Percentiles rank a stretch among this genome's conserved stretches.
phyloP scores from a whole-genome alignment of 2,797 vertebrate species.

The Megaceryle alcyon region DNA sequence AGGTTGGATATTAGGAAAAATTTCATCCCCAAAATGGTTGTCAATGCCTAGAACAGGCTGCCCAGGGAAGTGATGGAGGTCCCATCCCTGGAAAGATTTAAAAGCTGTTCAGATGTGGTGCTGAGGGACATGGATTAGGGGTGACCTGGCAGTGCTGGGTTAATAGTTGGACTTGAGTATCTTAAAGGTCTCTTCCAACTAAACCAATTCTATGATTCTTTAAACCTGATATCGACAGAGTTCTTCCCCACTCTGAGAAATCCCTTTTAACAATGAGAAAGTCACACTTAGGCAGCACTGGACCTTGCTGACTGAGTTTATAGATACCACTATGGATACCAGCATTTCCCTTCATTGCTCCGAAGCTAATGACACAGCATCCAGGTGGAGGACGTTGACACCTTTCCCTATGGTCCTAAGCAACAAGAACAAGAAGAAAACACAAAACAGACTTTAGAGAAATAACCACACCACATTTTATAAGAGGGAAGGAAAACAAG shows the following conservation, averaged over 20 bases:
- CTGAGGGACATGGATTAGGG: no score
- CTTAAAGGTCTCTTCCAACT: no score
- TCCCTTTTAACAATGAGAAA: background rate
- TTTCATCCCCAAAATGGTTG: no score
- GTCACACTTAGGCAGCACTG: background rate
- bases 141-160: no score
- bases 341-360: background rate
- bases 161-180: no score
- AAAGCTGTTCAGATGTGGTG: no score
- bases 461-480: background rate
- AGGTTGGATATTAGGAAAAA: background rate
- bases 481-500: background rate
- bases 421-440: background rate
- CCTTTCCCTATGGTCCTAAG: background rate
- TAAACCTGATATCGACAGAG: background rate
- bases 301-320: background rate
- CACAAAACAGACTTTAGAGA: background rate
- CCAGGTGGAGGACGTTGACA: background rate
- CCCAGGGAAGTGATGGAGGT: no score
- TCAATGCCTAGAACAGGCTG: no score
- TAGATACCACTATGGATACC: background rate
- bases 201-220: no score
- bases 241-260: background rate
- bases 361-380: accelerated
- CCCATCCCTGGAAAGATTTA: no score